These are phyloP conservation scores for Formicarius rufipectus DNA, from an alignment of 2,113 vertebrate genomes.

Conservation along the genomic window DNA sequence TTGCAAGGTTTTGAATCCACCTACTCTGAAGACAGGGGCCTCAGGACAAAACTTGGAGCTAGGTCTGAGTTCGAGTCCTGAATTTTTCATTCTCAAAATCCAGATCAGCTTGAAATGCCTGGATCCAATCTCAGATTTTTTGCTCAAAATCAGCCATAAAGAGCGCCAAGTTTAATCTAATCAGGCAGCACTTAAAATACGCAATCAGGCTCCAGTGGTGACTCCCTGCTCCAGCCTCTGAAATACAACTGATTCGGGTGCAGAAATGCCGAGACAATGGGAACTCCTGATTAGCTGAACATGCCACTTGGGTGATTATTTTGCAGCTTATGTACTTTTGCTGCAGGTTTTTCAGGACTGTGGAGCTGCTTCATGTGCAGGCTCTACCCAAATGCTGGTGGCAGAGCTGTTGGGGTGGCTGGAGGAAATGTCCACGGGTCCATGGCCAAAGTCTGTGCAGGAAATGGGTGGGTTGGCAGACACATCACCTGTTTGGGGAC, in stretches of 20 bases:
- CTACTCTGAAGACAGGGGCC: not conserved
- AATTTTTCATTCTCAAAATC: not conserved
- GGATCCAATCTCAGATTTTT: conserved; percentile 2
- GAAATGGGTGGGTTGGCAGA: not conserved
- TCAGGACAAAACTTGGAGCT: not conserved
- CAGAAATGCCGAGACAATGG: not conserved
- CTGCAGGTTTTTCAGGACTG: not conserved
- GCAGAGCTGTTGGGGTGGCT: not conserved
- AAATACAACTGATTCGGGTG: not conserved
- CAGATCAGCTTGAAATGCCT: not conserved
- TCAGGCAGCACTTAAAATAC: conserved; percentile 1
- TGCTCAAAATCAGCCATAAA: conserved; percentile 24
- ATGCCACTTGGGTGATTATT: not conserved
- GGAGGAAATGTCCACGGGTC: rapidly evolving
- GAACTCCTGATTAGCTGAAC: conserved; percentile 34
- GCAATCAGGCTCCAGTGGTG: conserved; percentile 53
- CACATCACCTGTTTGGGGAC: not conserved
- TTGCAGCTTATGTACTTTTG: not conserved
- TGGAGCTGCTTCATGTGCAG: not conserved
- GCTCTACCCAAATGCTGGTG: not conserved
- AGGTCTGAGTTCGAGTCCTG: not conserved
- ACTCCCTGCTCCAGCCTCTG: not conserved
- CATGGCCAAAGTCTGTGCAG: not conserved
- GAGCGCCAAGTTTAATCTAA: conserved; percentile 7
- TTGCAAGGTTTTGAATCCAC: not conserved